phyloP scores from a whole-genome alignment of 2,797 vertebrate genomes.

The Acrossocheilus wenchowensis region DNA sequence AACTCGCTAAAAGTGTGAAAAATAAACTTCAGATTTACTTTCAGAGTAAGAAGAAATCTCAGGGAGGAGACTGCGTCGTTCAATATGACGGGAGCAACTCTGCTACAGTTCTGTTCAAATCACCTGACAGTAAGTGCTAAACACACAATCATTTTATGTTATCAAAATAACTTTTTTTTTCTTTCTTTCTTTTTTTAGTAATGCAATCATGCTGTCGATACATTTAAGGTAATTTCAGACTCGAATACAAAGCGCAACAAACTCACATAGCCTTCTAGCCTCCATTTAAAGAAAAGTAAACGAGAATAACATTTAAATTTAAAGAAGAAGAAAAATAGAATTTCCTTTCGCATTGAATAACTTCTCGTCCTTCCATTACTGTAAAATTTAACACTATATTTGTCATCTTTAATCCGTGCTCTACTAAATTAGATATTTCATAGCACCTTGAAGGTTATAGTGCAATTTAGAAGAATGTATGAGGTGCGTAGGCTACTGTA shows the following conservation, averaged over 20 bases:
- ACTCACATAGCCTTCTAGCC: neutral
- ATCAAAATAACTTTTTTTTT: neutral
- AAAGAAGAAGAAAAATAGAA: too few species aligned
- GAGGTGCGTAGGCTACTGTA: too few species aligned
- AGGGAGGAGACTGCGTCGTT: slow-evolving; percentile 75
- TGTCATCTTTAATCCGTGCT: neutral
- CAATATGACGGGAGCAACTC: slow-evolving; percentile 50
- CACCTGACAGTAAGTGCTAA: slow-evolving; percentile 67
- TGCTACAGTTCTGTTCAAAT: slow-evolving; percentile 66
- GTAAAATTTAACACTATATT: neutral
- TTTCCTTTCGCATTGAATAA: neutral
- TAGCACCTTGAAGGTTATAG: neutral
- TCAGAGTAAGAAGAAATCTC: slow-evolving; percentile 72
- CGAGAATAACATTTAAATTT: neutral
- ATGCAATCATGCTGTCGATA: neutral
- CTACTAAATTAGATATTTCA: neutral
- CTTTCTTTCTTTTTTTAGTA: neutral
- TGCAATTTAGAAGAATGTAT: neutral
- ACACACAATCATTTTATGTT: neutral
- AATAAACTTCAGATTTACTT: slow-evolving; percentile 77
- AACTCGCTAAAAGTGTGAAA: slow-evolving; percentile 46
- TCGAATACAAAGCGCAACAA: neutral
- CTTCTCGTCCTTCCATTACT: neutral
- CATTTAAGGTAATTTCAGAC: neutral
- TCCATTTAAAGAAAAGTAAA: neutral